Base-by-base conservation (phyloP, 2,888 invertebrate species). In the Malthinus seriepunctatus region DNA sequence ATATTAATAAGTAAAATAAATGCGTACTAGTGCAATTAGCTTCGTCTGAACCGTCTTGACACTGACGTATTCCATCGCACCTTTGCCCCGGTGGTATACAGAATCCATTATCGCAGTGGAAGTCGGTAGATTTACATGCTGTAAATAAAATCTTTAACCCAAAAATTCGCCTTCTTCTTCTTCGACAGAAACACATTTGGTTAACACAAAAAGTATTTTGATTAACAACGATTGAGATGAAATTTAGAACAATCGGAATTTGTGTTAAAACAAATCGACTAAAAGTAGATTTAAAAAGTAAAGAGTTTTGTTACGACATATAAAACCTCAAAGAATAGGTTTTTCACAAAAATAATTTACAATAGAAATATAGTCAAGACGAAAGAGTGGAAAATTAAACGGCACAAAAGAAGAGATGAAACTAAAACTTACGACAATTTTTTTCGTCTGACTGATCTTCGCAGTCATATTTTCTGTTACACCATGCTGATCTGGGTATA, bases 401-500 rank as follows among this genome's bases (percentile, higher is more conserved):
- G 44, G 11, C 61, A 61, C 56, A 56, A 31, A 34, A n/a, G 42
- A 54, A 37, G 39, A 52, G 38, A 34, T 11, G 45, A 39, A 33
- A 51, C 38, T 15, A 49, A 52, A 52, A 88, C 88, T 88, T 88
- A 88, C 88, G 86, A 83, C 91, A 91, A 74, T 86, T 83, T 69
- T 68, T 66, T 67, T 88, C 88, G 69, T 88, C 88, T 50, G 82
- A 82, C 32, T 83, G 82, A 76, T 87, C 89, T 14, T 53, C 59
- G 77, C 93, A 93, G 79, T 93, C 88, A 72, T 83, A 82, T 69
- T 83, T 84, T 59, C 89, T 88, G 75, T 93, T 88, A 76, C 93
- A 93, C 49, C 87, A 84, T 64, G 85, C 80, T 44, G 83, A 77
- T 64, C 85, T 81, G 42, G 88, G 86, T 69, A 93, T 86, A 76